These are phyloP conservation scores for Phrynocephalus versicolor DNA, from an alignment of 2,113 vertebrate species.

Conservation along the genomic window DNA sequence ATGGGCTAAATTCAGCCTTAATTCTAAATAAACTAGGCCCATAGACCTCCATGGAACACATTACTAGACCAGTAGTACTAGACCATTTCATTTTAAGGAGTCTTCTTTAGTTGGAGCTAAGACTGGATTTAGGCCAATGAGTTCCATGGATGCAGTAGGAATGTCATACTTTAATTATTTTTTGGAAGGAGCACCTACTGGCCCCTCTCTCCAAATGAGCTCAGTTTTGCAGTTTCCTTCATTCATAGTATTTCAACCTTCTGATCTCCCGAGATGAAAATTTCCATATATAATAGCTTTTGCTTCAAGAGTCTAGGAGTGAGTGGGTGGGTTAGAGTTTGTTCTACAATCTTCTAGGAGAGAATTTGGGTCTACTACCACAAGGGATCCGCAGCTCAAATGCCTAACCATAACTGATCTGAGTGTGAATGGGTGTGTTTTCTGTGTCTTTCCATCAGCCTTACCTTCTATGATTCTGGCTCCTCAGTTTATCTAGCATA, in stretches of 20 bases:
- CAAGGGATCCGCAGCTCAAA: too few species aligned
- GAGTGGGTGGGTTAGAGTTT: neutral
- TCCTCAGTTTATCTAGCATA: neutral
- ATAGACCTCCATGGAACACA: neutral
- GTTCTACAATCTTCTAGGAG: neutral
- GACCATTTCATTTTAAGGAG: too few species aligned
- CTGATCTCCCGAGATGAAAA: neutral
- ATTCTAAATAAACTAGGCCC: too few species aligned
- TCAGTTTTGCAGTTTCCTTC: neutral
- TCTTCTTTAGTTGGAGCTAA: too few species aligned
- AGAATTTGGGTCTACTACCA: neutral
- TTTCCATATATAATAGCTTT: neutral
- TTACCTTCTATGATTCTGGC: neutral
- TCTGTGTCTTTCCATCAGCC: too few species aligned
- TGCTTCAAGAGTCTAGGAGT: neutral
- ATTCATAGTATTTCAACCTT: neutral
- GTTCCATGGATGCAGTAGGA: neutral
- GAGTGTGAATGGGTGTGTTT: neutral
- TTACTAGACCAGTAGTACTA: too few species aligned
- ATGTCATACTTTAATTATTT: too few species aligned
- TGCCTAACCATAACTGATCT: too few species aligned
- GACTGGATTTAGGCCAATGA: too few species aligned
- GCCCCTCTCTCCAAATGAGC: too few species aligned
- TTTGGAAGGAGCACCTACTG: too few species aligned
- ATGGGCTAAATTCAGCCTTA: too few species aligned